Conservation (phyloP, 30 jellyfish, hydroid and myxozoan species). For the Euphysa ruthae region DNA sequence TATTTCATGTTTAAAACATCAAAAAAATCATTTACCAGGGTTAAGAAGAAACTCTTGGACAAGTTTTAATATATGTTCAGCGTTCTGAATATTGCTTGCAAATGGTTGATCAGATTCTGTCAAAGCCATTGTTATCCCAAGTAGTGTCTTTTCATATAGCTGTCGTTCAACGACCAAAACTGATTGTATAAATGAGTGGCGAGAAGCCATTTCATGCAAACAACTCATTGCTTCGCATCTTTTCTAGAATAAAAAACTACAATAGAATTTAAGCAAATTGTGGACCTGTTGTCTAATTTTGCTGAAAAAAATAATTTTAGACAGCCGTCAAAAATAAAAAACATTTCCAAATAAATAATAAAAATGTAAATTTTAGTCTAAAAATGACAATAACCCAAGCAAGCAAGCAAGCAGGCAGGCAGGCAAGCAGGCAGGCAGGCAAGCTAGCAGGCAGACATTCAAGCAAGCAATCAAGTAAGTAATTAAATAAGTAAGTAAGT, state of each 20-base stretch:
- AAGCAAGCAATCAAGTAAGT: too few species aligned
- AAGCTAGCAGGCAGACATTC: too few species aligned
- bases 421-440: too few species aligned
- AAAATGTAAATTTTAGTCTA: too few species aligned
- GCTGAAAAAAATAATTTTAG: not conserved
- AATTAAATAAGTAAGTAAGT: too few species aligned
- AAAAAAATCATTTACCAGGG: not conserved
- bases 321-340: too few species aligned
- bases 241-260: conserved; percentile 29
- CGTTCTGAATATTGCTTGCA: conserved; percentile 79
- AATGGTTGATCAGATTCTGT: conserved; percentile 65
- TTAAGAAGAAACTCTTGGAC: conserved; percentile 61
- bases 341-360: too few species aligned
- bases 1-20: too few species aligned
- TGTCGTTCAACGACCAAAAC: conserved; percentile 65
- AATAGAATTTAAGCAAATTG: too few species aligned
- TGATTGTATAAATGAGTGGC: conserved; percentile 42
- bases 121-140: conserved; percentile 44
- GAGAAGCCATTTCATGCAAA: conserved; percentile 72
- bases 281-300: not conserved
- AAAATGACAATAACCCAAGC: too few species aligned
- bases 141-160: conserved; percentile 46
- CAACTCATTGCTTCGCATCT: conserved; percentile 71
- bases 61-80: conserved; percentile 62
- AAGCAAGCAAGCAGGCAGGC: too few species aligned